phyloP scores from a whole-genome alignment of 2,113 vertebrate species.

The Capreolus pygargus region DNA sequence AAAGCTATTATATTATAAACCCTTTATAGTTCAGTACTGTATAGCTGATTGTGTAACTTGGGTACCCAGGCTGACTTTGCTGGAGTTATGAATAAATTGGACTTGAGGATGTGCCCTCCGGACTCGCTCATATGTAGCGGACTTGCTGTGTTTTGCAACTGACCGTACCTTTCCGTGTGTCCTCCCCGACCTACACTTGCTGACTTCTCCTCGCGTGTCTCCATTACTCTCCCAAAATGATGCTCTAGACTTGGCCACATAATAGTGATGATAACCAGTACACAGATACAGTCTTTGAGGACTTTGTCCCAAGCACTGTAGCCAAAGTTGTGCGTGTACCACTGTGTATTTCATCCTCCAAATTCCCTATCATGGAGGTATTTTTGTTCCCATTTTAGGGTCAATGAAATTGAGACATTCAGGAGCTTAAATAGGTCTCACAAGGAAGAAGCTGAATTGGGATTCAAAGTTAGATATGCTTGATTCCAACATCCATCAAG shows the following conservation, averaged over 20 bases:
- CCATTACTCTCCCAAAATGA: neutral
- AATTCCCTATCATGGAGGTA: neutral
- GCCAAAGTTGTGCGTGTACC: neutral
- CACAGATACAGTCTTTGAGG: neutral
- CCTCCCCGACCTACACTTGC: neutral
- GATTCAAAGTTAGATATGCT: neutral
- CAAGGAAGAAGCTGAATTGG: neutral
- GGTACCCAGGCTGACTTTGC: neutral
- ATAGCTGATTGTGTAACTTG: neutral
- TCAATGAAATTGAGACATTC: neutral
- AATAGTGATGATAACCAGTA: neutral
- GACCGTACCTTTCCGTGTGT: neutral
- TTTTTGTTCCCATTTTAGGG: neutral
- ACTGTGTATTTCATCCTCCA: neutral
- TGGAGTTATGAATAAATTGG: neutral
- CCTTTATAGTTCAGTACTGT: neutral
- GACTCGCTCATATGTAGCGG: neutral
- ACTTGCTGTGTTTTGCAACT: neutral
- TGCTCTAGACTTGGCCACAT: neutral
- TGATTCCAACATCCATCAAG: neutral
- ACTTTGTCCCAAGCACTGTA: neutral
- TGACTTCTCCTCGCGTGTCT: neutral
- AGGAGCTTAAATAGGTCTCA: neutral
- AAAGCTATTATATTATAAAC: neutral
- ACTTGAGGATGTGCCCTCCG: rapidly evolving